Conservation (phyloP, 2,888 invertebrate species). For the Seladonia tumulorum region DNA sequence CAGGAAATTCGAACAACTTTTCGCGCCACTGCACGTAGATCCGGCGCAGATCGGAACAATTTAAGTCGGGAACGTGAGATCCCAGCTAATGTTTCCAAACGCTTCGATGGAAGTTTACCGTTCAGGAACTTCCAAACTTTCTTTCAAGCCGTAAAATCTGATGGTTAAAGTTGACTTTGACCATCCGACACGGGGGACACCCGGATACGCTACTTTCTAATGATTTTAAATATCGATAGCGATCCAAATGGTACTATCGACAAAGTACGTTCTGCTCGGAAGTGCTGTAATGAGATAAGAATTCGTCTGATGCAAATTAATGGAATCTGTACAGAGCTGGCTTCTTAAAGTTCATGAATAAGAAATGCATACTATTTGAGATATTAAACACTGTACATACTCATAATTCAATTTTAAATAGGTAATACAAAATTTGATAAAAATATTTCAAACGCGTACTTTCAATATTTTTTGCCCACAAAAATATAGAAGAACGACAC, state of each 20-base stretch:
- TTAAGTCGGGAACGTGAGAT: constrained; percentile 41
- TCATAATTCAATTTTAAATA: background rate
- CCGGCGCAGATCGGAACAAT: constrained; percentile 18
- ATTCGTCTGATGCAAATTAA: background rate
- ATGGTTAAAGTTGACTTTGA: constrained; percentile 41
- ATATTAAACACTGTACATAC: background rate
- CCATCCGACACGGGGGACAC: constrained; percentile 8
- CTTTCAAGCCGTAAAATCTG: constrained; percentile 49
- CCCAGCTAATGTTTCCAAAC: constrained; percentile 26
- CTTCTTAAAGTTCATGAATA: background rate
- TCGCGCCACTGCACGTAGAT: background rate
- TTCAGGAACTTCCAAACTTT: constrained; percentile 46
- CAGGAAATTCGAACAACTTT: background rate
- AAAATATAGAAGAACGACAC: background rate
- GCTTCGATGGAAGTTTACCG: constrained; percentile 30
- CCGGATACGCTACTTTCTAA: background rate
- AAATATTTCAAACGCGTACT: background rate
- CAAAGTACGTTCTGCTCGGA: background rate
- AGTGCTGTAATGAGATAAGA: background rate
- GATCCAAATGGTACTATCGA: background rate
- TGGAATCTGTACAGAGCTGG: background rate
- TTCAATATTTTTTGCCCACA: background rate
- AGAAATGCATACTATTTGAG: background rate
- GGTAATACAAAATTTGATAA: background rate
- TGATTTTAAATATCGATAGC: constrained; percentile 37